These are phyloP conservation scores for Propithecus deckenii DNA, from an alignment of 2,797 vertebrate species.

Conservation along the genomic window DNA sequence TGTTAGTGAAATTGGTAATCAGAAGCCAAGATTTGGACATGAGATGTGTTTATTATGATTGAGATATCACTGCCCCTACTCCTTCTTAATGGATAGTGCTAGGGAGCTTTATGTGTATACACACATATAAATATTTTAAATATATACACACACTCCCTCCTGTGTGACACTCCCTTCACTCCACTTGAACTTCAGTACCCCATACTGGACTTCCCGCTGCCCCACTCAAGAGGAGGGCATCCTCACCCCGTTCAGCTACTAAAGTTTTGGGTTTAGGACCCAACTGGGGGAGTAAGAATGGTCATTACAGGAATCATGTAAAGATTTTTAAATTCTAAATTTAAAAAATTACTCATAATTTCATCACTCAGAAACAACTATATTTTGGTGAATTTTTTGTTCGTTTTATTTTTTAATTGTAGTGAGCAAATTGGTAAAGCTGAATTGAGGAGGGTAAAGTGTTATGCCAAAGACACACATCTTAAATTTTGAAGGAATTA, in stretches of 20 bases:
- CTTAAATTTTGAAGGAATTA: conserved; percentile 50
- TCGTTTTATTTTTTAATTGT: neutral
- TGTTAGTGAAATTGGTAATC: conserved; percentile 19
- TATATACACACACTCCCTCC: neutral
- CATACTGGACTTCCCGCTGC: neutral
- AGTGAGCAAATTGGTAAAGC: conserved; percentile 37
- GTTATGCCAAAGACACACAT: neutral
- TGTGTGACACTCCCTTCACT: neutral
- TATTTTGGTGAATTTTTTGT: neutral
- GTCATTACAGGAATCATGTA: conserved; percentile 20
- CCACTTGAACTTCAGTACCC: neutral
- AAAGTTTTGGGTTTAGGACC: neutral
- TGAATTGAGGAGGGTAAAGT: conserved; percentile 20
- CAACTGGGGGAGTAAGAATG: neutral
- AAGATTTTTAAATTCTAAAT: conserved; percentile 39
- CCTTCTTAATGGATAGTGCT: neutral
- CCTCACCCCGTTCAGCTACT: neutral
- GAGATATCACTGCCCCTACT: neutral
- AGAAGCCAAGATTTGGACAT: neutral
- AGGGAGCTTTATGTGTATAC: neutral
- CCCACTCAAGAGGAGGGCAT: neutral
- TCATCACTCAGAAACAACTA: neutral
- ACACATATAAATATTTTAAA: neutral
- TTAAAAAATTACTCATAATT: neutral
- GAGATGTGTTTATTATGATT: neutral